Base-by-base conservation (phyloP, 2,888 invertebrate genomes). In the Dichetophora obliterata region DNA sequence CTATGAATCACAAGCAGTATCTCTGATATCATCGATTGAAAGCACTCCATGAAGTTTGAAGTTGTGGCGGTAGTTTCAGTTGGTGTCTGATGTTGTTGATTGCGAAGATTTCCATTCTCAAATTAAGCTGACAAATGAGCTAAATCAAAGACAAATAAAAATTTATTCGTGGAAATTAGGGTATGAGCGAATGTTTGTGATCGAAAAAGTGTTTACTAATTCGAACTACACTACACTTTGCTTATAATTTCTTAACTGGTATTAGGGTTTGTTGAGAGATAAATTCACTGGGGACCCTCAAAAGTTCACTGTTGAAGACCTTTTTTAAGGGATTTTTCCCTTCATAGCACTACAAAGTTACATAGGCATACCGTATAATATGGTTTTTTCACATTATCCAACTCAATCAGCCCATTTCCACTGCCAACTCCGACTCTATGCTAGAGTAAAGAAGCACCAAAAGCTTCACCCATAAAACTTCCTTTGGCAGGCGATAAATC, bases 401-500 rank as follows among this genome's bases (percentile, higher is more conserved):
- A 31, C 34, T n/a, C 27, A 31, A 3, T 31, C 31, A n/a, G n/a
- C 31, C 24, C 31, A 27, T 27, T 27, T 61, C 61, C 61, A 24
- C 11, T 31, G 16, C 61, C 16, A 16, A 24, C 63, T 31, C 31
- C 3, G 16, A n/a, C 31, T 50, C 48, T 24, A 8, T 50, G 16
- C 24, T 50, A 16, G 16, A n/a, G 37, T 43, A 22, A 34, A 72
- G 54, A 74, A 66, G 54, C 65, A 16, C 43, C 54, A 34, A 74
- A 52, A 34, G 54, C 52, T 74, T 74, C 54, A 52, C 65, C 65
- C 52, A 74, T 65, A 74, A 75, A 75, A 75, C 65, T 75, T 75
- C 71, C 34, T 54, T 24, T 71, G 71, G 27, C n/a, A 59, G 16
- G 71, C 65, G 48, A 72, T 76, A 76, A 76, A 76, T 76, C 76